Evolutionary conservation across 37 sponge, comb jelly and placozoan genomes (phyloP), one percentile per base, ranked within the genome.

Genomic region (Halichondria panicea): DNA sequence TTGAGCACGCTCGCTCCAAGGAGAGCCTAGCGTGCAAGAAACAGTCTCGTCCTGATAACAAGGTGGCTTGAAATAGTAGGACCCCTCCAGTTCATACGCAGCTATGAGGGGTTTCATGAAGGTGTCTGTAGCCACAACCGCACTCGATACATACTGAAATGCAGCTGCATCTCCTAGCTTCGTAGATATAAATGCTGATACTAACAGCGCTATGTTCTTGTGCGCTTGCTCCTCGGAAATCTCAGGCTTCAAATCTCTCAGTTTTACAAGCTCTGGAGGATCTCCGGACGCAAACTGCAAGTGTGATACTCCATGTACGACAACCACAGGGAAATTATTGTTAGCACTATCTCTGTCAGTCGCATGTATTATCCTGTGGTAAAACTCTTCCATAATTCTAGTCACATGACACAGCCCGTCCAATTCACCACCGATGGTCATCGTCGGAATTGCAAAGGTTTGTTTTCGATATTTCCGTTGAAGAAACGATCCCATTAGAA

Each of bases 351-450:
- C 52, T 25, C 24, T 5, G 30, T 53, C 42, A 6, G 15, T 33
- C 4, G 83, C 59, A 48, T 70, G 32, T 40, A 84, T 59, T 4
- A 92, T 69, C 6, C 77, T 35, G 43, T 83, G 84, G 55, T 82
- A 85, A 53, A 83, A 93, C 32, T 74, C 78, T 42, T 89, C 94
- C 90, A 86, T 82, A 1, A 89, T 65, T 1, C 94, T 80, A 11
- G 94, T 89, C 43, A 93, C 87, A 11, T 87, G 76, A 62, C 44
- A 57, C 30, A 93, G 71, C 1, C 94, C 94, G 45, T 93, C 94
- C 43, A 89, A 72, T 56, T 93, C 94, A 18, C 94, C 94, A 1
- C 94, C 84, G 43, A 93, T 54, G 24, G 94, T 86, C 36, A 93
- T 46, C 9, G 90, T 89, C 7, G 87, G 66, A 27, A 89, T 81